Conservation (phyloP, 2,797 vertebrate species). For the Silurus aristotelis region DNA sequence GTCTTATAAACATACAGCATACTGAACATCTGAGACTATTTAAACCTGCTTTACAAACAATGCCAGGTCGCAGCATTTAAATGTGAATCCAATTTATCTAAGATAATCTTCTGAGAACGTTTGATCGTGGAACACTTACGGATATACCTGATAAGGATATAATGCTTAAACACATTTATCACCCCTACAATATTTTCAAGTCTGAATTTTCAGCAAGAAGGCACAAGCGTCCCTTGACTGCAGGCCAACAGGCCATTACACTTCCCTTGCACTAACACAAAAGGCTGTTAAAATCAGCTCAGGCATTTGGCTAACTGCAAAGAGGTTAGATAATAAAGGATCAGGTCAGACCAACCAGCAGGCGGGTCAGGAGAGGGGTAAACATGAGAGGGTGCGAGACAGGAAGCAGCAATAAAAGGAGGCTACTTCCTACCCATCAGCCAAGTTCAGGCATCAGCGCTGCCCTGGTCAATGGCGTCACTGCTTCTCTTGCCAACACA, state of each 20-base stretch:
- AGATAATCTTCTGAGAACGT: slow-evolving; percentile 7
- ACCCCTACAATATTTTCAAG: slow-evolving; percentile 40
- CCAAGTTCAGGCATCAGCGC: slow-evolving; percentile 53
- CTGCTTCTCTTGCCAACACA: slow-evolving; percentile 43
- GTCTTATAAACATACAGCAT: not conserved
- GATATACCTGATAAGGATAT: not conserved
- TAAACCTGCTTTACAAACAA: not conserved
- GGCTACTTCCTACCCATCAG: slow-evolving; percentile 73
- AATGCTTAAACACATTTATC: not conserved
- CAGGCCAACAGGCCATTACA: slow-evolving; percentile 30
- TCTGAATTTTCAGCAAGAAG: slow-evolving; percentile 17
- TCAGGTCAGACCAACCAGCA: slow-evolving; percentile 50
- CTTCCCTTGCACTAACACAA: slow-evolving; percentile 24
- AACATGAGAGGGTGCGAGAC: slow-evolving; percentile 61
- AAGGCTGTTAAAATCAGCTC: slow-evolving; percentile 42
- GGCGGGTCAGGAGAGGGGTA: slow-evolving; percentile 35
- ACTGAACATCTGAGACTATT: not conserved
- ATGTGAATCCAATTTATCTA: not conserved
- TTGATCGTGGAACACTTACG: not conserved
- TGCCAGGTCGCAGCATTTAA: not conserved
- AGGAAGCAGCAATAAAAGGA: slow-evolving; percentile 72
- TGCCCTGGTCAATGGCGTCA: slow-evolving; percentile 8
- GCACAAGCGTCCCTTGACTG: slow-evolving; percentile 27
- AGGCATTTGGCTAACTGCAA: slow-evolving; percentile 30
- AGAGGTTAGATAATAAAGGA: slow-evolving; percentile 60